A percentile compares a stretch with the other conserved stretches of the same genome.
Evolutionary conservation across 2,113 vertebrate genomes (phyloP).

Genomic region (Toxotes jaculatrix): DNA sequence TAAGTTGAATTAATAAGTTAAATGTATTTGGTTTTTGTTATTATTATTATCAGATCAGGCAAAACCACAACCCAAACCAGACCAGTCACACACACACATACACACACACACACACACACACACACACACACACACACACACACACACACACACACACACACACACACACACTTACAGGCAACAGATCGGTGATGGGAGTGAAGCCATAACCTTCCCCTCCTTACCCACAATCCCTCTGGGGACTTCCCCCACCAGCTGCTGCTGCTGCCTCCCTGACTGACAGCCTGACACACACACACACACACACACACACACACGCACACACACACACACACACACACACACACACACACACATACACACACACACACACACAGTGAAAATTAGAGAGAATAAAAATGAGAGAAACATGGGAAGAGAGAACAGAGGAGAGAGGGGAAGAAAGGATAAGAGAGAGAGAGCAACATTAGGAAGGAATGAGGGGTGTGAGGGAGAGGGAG

Average conservation of each 20-base stretch:
- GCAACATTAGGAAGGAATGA: background rate
- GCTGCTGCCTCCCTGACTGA: slow-evolving; percentile 35
- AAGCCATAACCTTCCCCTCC: slow-evolving; percentile 72
- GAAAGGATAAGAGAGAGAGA: background rate
- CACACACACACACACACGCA: slow-evolving; percentile 29
- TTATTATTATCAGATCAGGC: background rate
- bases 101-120: background rate
- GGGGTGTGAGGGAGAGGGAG: background rate
- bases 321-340: slow-evolving; percentile 33
- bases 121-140: slow-evolving; percentile 41
- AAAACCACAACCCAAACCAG: background rate
- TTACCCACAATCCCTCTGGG: slow-evolving; percentile 74
- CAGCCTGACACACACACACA: slow-evolving; percentile 28
- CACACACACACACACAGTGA: background rate
- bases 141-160: slow-evolving; percentile 29
- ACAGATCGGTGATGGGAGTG: slow-evolving; percentile 65
- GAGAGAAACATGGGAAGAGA: slow-evolving; percentile 15
- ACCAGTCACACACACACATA: background rate
- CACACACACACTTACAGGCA: slow-evolving; percentile 44
- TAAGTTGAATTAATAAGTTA: no score
- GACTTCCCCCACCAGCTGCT: slow-evolving; percentile 72
- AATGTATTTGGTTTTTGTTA: no score
- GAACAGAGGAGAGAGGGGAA: background rate
- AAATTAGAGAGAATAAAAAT: slow-evolving; percentile 49
- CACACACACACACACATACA: background rate